phyloP scores from a whole-genome alignment of 2,113 vertebrate species.

The Bufo gargarizans region DNA sequence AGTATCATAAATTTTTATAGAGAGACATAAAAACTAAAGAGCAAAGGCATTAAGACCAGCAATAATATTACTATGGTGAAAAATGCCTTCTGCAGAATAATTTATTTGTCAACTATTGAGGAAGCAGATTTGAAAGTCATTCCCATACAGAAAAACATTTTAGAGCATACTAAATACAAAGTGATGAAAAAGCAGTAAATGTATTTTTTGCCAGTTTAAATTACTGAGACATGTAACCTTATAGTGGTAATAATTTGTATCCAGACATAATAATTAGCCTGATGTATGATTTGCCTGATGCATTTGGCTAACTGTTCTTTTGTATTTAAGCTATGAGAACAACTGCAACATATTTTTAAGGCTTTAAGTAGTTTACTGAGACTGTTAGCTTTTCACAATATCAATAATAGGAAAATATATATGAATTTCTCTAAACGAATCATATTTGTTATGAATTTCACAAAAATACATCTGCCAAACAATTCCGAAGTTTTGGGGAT shows the following conservation, averaged over 20 bases:
- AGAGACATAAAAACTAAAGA: conserved; percentile 65
- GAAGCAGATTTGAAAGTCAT: conserved; percentile 54
- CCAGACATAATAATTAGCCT: not conserved
- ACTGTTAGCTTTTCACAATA: no score
- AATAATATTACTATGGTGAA: conserved; percentile 63
- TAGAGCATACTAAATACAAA: conserved; percentile 28
- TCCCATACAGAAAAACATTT: conserved; percentile 33
- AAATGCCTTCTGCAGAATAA: conserved; percentile 67
- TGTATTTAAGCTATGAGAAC: not conserved
- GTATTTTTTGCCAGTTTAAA: not conserved
- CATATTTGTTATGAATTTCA: no score
- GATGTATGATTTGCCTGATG: not conserved
- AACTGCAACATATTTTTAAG: no score
- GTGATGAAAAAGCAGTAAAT: not conserved
- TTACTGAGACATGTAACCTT: not conserved
- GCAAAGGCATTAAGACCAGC: conserved; percentile 63
- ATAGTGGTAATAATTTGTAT: not conserved
- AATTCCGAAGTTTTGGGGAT: no score
- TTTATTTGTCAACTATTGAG: conserved; percentile 56
- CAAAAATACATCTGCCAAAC: no score
- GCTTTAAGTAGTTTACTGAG: no score
- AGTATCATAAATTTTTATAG: conserved; percentile 67
- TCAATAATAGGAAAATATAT: no score
- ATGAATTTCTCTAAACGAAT: no score
- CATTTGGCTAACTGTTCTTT: not conserved